phyloP scores from a whole-genome alignment of 1,140 invertebrate genomes.

The Watersipora subatra region DNA sequence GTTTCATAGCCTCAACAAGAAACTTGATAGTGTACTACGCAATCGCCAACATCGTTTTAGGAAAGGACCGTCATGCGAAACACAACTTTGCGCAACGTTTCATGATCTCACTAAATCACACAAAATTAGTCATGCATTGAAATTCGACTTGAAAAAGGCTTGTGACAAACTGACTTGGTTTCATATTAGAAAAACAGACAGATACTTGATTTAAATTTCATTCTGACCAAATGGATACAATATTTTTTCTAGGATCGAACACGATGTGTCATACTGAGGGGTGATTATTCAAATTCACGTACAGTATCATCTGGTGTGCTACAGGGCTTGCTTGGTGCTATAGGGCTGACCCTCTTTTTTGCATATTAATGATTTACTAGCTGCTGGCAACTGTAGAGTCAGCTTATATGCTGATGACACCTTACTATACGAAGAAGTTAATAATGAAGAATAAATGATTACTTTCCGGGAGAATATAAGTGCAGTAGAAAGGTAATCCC shows the following conservation, averaged over 20 bases:
- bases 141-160: background rate
- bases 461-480: no score
- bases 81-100: constrained; percentile 5
- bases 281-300: background rate
- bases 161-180: background rate
- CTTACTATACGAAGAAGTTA: no score
- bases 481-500: no score
- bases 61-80: constrained; percentile 8
- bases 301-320: background rate
- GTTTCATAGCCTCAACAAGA: constrained; percentile 4
- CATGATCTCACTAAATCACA: background rate
- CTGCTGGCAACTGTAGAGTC: no score
- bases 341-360: no score
- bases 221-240: no score
- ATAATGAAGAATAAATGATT: no score
- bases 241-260: background rate
- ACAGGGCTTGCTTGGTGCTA: no score
- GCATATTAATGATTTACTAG: no score
- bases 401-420: no score
- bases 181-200: background rate
- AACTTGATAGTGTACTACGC: constrained; percentile 7
- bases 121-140: background rate
- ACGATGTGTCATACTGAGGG: background rate
- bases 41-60: constrained; percentile 9
- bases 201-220: no score